Conservation (phyloP, 2,888 invertebrate genomes). For the Cosmia pyralina region DNA sequence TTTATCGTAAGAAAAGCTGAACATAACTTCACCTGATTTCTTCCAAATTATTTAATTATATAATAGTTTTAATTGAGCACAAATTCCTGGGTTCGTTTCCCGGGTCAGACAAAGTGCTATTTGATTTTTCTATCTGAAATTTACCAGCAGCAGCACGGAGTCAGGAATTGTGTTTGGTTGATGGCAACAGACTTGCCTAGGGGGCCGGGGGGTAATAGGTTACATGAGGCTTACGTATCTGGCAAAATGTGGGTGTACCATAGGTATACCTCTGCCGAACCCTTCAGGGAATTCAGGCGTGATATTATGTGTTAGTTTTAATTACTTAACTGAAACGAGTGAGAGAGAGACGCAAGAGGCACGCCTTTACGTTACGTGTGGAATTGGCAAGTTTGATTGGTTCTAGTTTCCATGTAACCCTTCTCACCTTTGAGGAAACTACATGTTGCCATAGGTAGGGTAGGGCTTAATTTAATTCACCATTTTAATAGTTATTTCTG, state of each 20-base stretch:
- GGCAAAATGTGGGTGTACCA: background rate
- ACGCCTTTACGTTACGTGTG: too few relatives aligned
- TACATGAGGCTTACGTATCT: background rate
- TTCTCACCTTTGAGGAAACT: too few relatives aligned
- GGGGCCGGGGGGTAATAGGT: background rate
- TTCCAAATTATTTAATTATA: slow-evolving; percentile 9
- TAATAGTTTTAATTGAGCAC: background rate
- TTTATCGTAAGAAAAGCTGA: background rate
- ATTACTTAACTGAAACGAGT: slow-evolving; percentile 31
- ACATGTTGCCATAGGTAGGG: too few relatives aligned
- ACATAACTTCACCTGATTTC: background rate
- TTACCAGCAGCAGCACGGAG: background rate
- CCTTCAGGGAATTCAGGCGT: background rate
- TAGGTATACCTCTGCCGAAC: background rate
- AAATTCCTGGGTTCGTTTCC: background rate
- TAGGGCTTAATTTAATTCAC: too few relatives aligned
- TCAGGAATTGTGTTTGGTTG: background rate
- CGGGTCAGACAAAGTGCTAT: background rate
- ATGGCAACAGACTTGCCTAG: background rate
- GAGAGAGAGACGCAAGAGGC: too few relatives aligned
- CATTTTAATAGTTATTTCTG: too few relatives aligned
- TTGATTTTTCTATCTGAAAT: background rate
- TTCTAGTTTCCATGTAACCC: too few relatives aligned
- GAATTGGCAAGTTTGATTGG: too few relatives aligned
- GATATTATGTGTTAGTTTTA: slow-evolving; percentile 23